Evolutionary conservation across 2,113 vertebrate species (phyloP).

Genomic region (Pluvianellus socialis): DNA sequence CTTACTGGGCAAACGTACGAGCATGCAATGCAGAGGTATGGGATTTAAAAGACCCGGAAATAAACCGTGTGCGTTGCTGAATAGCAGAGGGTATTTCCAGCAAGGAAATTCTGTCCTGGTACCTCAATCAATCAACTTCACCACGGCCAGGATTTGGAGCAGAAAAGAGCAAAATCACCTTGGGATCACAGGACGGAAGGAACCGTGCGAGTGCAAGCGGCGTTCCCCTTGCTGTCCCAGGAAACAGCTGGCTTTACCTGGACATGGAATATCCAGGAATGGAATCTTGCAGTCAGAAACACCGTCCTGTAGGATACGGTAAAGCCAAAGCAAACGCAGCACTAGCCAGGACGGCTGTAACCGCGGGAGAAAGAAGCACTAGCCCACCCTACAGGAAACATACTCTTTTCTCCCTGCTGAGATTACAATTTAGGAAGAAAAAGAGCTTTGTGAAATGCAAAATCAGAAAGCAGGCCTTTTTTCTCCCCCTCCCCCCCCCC

Average conservation of each 20-base stretch:
- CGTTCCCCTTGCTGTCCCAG: neutral
- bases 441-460: neutral
- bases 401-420: neutral
- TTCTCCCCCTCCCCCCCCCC: neutral
- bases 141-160: neutral
- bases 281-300: neutral
- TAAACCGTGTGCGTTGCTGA: accelerated
- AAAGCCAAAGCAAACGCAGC: neutral
- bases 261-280: neutral
- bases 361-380: neutral
- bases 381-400: neutral
- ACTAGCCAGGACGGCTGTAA: neutral
- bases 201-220: neutral
- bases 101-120: neutral
- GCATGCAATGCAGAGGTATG: neutral
- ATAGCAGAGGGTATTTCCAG: neutral
- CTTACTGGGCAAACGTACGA: neutral
- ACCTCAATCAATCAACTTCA: neutral
- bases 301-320: neutral
- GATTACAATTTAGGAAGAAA: neutral
- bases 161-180: neutral
- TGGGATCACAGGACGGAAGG: neutral
- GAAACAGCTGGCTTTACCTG: neutral
- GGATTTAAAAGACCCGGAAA: neutral
- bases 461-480: neutral